Base-by-base conservation (phyloP, 1,140 invertebrate genomes). In the Cardiocondyla obscurior region DNA sequence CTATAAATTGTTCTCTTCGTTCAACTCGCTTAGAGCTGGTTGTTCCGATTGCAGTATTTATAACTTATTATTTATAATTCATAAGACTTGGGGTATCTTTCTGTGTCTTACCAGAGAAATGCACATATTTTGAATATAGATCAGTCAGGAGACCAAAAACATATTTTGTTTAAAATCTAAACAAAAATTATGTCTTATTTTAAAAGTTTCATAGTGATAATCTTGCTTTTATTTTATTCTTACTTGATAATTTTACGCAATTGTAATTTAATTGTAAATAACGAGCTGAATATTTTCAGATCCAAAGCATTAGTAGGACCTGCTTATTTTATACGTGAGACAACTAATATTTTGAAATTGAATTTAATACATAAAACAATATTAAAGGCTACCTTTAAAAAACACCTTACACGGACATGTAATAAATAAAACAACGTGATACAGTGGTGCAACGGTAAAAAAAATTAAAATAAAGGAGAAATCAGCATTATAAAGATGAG, bases 381-480 rank as follows among this genome's bases (percentile, higher is more conserved):
- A 79, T 89, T 22, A 73, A 72, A 65, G 36, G 82, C 28, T 81
- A 76, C 1, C 49, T 30, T 33, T 33, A 22, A 73, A 57, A 12
- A 3, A 42, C 25, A 7, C n/a, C 28, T 44, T 33, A n/a, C n/a
- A n/a, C 36, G 8, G 16, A 7, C 4, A 12, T 19, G 44, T 3
- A 8, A 36, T 49, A 62, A 8, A 25, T 7, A n/a, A 10, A 39
- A 53, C 73, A 6, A 10, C 19, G 12, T 84, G 79, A 81, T 89
- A 85, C 74, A 16, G 89, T 36, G 82, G 69, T 82, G 89, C 67
- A 88, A 85, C 83, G 16, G 39, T 33, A 12, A 58, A 53, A 55
- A 25, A 28, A 55, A n/a, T 53, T 7, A 10, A 25, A 44, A 46
- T 44, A 22, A 19, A 33, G 12, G 22, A 25, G 51, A 53, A 76